Conservation (phyloP, 2,113 vertebrate genomes). For the Notarius quadriscutis region DNA sequence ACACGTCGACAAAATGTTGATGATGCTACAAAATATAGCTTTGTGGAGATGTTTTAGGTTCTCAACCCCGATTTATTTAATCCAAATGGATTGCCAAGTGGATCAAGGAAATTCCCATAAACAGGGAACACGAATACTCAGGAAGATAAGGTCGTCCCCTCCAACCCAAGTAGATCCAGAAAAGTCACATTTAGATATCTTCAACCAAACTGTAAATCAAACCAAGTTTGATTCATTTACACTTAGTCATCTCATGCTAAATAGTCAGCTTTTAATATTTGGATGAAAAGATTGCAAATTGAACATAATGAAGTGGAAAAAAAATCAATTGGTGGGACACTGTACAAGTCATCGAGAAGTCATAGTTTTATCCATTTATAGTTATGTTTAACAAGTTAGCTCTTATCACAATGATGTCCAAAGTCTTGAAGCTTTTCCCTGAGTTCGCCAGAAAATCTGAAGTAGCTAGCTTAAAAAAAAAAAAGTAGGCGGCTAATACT, state of each 20-base stretch:
- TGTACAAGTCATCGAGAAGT: too few species aligned
- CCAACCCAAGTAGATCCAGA: background rate
- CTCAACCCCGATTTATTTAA: background rate
- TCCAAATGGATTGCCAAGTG: background rate
- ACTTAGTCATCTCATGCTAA: background rate
- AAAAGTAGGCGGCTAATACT: too few species aligned
- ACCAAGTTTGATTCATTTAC: background rate
- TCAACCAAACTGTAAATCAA: background rate
- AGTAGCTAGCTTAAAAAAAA: too few species aligned
- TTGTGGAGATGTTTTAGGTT: background rate
- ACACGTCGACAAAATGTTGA: background rate
- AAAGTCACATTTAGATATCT: background rate
- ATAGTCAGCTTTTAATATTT: background rate
- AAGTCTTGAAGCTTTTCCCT: too few species aligned
- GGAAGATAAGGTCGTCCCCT: background rate
- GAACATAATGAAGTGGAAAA: too few species aligned
- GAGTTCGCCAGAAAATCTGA: too few species aligned
- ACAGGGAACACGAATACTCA: background rate
- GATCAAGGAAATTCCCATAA: background rate
- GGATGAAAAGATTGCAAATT: background rate
- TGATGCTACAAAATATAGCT: background rate
- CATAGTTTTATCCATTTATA: too few species aligned
- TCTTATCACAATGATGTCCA: too few species aligned
- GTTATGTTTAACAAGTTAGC: too few species aligned
- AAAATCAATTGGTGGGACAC: too few species aligned